Percentiles rank a stretch among this genome's conserved stretches.
These are phyloP conservation scores for Gila orcuttii DNA, from an alignment of 2,113 vertebrate genomes.

Conservation along the genomic window DNA sequence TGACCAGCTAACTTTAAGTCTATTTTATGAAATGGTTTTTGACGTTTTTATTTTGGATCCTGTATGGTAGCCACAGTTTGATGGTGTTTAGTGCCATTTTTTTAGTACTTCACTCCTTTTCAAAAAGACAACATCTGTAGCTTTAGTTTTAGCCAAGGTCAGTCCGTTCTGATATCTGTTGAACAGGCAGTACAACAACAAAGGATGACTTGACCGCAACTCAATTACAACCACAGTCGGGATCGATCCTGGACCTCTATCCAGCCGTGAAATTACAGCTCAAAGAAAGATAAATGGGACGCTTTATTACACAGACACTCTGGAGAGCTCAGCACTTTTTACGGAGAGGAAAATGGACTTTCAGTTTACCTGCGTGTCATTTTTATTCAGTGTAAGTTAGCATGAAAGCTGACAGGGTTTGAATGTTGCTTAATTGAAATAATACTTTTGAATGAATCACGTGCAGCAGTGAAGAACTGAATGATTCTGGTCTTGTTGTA, in stretches of 20 bases:
- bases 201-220: background rate
- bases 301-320: background rate
- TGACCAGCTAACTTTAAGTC: too few relatives aligned
- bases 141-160: background rate
- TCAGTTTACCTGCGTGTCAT: background rate
- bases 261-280: constrained; percentile 46
- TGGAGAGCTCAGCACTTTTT: constrained; percentile 36
- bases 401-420: background rate
- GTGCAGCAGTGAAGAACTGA: background rate
- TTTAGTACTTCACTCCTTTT: background rate
- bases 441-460: background rate
- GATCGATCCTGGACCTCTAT: constrained; percentile 32
- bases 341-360: constrained; percentile 6
- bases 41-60: too few relatives aligned
- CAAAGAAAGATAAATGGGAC: constrained; percentile 15
- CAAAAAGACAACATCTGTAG: background rate
- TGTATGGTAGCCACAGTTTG: background rate
- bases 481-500: constrained; percentile 1
- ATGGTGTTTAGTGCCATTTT: background rate
- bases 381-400: background rate
- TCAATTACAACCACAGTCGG: constrained; percentile 14
- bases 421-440: background rate
- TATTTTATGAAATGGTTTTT: too few relatives aligned
- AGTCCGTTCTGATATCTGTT: background rate
- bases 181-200: background rate